Evolutionary conservation across 2,113 vertebrate genomes (phyloP).

Genomic region (Neolamprologus brichardi): DNA sequence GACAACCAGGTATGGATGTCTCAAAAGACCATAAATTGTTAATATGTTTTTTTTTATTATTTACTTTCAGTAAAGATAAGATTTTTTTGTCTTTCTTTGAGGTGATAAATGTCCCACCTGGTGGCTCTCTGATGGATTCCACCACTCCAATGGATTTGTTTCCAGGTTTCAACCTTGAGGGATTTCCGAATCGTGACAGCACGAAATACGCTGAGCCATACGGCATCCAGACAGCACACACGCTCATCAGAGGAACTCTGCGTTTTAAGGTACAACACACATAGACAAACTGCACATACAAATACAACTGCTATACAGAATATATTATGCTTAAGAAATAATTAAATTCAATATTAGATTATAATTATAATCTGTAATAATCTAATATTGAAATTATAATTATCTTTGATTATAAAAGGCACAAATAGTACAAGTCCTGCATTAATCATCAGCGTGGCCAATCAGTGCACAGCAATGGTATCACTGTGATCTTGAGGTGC

Average conservation of each 20-base stretch:
- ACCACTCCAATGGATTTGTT: slow-evolving; percentile 82
- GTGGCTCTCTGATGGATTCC: slow-evolving; percentile 81
- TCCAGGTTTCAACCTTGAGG: slow-evolving; percentile 91
- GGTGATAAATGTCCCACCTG: slow-evolving; percentile 76
- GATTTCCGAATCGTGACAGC: slow-evolving; percentile 93
- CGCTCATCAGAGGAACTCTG: slow-evolving; percentile 87
- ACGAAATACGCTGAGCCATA: slow-evolving; percentile 84
- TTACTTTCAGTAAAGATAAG: neutral
- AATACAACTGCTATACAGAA: neutral
- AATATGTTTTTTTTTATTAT: neutral
- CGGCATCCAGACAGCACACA: slow-evolving; percentile 85
- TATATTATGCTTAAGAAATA: neutral
- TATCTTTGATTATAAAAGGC: neutral
- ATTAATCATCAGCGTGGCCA: neutral
- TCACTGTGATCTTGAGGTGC: neutral
- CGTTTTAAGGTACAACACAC: slow-evolving; percentile 79
- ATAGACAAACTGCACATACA: neutral
- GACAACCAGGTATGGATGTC: slow-evolving; percentile 77
- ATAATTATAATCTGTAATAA: neutral
- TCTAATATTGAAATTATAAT: neutral
- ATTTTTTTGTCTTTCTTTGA: slow-evolving; percentile 1
- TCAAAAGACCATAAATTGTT: too few relatives aligned
- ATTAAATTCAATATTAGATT: neutral
- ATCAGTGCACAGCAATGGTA: neutral
- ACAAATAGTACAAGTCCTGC: neutral